A percentile compares a stretch with the other conserved stretches of the same genome.
These are phyloP conservation scores for Ia io DNA, from an alignment of 2,113 vertebrate species.

Conservation along the genomic window DNA sequence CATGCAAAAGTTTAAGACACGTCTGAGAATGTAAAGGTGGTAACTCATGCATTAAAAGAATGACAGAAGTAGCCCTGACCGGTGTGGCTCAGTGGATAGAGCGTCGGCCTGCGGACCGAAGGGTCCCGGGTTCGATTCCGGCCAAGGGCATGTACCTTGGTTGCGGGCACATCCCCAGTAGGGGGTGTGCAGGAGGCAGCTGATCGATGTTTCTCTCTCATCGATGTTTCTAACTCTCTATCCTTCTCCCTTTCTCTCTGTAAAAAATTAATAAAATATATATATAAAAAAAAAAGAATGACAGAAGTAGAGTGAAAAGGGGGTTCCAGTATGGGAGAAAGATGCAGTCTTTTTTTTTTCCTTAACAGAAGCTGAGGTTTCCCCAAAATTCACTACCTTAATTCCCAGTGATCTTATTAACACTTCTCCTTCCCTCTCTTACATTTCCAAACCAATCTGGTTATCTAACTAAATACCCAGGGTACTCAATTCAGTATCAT, in stretches of 20 bases:
- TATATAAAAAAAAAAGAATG: neutral
- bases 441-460: neutral
- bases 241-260: no score
- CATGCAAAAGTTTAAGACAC: neutral
- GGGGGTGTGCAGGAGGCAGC: no score
- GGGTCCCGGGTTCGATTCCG: no score
- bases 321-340: neutral
- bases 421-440: neutral
- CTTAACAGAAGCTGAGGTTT: neutral
- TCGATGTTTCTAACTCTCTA: no score
- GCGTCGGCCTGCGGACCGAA: no score
- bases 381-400: neutral
- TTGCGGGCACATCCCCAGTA: no score
- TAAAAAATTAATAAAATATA: no score
- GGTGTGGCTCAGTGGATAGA: no score
- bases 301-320: neutral
- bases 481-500: neutral
- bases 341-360: neutral
- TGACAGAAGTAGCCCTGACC: neutral
- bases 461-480: neutral
- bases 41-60: neutral
- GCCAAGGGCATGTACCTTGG: no score
- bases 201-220: no score
- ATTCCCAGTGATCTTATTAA: neutral
- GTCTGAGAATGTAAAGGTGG: neutral